Percentiles rank a stretch among this genome's conserved stretches.
phyloP scores from a whole-genome alignment of 2,797 vertebrate genomes.

The Monodelphis domestica region DNA sequence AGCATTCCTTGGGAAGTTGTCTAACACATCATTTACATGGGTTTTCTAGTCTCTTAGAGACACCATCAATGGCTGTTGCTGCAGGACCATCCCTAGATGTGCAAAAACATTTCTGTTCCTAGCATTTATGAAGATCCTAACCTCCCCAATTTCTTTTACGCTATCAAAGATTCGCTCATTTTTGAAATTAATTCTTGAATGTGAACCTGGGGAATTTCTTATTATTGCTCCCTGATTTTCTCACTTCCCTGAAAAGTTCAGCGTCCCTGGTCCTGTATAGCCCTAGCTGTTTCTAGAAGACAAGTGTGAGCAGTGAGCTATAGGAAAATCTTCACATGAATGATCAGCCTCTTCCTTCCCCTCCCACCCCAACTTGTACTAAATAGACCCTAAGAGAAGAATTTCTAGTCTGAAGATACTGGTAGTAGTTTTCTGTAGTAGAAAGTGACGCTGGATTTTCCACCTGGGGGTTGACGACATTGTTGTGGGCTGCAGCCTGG shows the following conservation, averaged over 20 bases:
- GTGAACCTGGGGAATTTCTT: not conserved
- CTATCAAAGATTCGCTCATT: not conserved
- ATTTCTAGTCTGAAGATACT: conserved; percentile 9
- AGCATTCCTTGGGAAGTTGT: not conserved
- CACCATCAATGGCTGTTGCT: not conserved
- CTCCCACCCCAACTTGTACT: not conserved
- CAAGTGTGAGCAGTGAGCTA: not conserved
- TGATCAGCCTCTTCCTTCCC: not conserved
- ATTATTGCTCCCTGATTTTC: not conserved
- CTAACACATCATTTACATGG: not conserved
- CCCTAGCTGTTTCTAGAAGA: not conserved
- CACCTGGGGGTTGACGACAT: conserved; percentile 95
- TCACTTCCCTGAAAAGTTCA: not conserved
- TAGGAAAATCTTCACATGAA: not conserved
- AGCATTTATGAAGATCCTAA: not conserved
- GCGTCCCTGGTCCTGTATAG: not conserved
- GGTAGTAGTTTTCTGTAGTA: conserved; percentile 86
- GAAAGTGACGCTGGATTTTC: conserved; percentile 97
- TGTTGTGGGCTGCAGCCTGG: conserved; percentile 94
- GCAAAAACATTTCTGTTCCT: not conserved
- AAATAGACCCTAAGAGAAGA: not conserved
- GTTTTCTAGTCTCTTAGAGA: not conserved
- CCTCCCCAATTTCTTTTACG: not conserved
- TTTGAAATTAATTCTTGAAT: not conserved
- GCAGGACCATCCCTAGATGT: not conserved